Base-by-base conservation (phyloP, 2,888 invertebrate species). In the Tetramorium bicarinatum region DNA sequence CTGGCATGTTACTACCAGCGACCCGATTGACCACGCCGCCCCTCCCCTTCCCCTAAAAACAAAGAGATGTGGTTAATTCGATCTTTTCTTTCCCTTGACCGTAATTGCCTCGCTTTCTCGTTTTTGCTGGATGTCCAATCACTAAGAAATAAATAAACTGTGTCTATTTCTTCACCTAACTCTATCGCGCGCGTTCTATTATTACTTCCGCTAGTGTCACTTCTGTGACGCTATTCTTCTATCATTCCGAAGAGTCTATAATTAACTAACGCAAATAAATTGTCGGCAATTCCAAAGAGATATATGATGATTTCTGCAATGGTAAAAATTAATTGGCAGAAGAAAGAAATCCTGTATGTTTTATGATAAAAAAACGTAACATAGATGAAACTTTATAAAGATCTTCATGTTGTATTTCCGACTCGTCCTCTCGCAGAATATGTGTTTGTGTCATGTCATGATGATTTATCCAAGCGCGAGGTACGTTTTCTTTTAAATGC, bases 1-100 rank as follows among this genome's bases (percentile, higher is more conserved):
- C 96, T 95, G 96, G 96, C 95, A 96, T 96, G 96, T 96, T 96
- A 96, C 92, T 95, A 96, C 95, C 95, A 96, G 95, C 95, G 94
- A 91, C 94, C 93, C 95, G 95, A 95, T 95, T 95, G 95, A 94
- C 96, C 95, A 95, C 96, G 95, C 96, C 96, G 96, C 96, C 96
- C 96, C 96, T 96, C 96, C 95, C 96, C 95, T 96, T 96, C 96
- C 95, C 96, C 96, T 96, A 95, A 64, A 94, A 94, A 90, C 83
- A 71, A 87, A 85, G 66, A 75, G 11, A 69, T 1, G 7, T 49
- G 52, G 75, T 83, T 87, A 80, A 80, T 64, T 79, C n/a, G 6
- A 34, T 41, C 29, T 38, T 15, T 38, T 34, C 9, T 56, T 29
- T 47, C 7, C 11, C 18, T 21, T 3, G 34, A 38, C 1, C 7